phyloP scores from a whole-genome alignment of 2,888 invertebrate species.

The Nephrotoma guestfalica region DNA sequence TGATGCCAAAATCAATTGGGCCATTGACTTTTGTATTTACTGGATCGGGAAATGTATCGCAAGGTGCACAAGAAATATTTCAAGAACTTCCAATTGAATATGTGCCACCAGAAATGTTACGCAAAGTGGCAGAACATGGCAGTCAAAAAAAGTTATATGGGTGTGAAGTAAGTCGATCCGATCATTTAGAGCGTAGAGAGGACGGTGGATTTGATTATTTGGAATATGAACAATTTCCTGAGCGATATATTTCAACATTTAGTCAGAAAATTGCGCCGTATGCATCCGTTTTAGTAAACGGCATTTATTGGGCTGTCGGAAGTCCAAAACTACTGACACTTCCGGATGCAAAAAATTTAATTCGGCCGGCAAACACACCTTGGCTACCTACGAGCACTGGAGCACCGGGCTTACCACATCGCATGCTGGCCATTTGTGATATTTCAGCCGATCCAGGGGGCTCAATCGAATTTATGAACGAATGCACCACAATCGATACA shows the following conservation, averaged over 20 bases:
- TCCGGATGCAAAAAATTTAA: constrained; percentile 91
- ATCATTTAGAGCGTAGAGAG: constrained; percentile 84
- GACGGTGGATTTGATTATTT: constrained; percentile 80
- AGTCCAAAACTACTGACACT: constrained; percentile 92
- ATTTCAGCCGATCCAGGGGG: constrained; percentile 99
- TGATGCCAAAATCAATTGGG: constrained; percentile 96
- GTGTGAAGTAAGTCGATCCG: constrained; percentile 84
- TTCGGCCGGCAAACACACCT: constrained; percentile 78
- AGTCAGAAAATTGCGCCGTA: constrained; percentile 95
- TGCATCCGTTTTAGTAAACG: constrained; percentile 92
- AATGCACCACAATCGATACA: constrained; percentile 98
- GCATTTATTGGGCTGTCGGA: constrained; percentile 97
- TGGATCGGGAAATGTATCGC: constrained; percentile 94
- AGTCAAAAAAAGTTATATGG: constrained; percentile 95
- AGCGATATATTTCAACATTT: constrained; percentile 89
- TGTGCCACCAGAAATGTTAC: constrained; percentile 85
- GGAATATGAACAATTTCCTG: constrained; percentile 86
- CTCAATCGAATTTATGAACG: constrained; percentile 98
- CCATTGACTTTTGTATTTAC: constrained; percentile 96
- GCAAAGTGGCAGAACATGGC: constrained; percentile 93
- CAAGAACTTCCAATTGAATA: constrained; percentile 96
- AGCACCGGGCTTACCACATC: constrained; percentile 73
- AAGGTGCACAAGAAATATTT: constrained; percentile 83
- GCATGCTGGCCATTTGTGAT: constrained; percentile 89
- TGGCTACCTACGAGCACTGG: constrained; percentile 86